phyloP scores from a whole-genome alignment of 1,140 invertebrate species.

The Hycleus cichorii region DNA sequence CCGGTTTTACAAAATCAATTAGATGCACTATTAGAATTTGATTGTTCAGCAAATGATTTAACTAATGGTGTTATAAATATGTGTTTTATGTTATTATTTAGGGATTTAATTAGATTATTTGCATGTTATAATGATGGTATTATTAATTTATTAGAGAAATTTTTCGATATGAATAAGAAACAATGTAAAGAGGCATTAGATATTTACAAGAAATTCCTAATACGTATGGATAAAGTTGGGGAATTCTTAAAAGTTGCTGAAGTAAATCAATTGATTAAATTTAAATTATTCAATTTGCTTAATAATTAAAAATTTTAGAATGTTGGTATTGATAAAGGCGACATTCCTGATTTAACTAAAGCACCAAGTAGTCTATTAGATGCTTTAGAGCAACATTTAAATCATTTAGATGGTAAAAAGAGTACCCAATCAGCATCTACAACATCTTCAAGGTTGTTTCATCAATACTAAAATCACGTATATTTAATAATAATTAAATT shows the following conservation, averaged over 20 bases:
- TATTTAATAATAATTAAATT: too few relatives aligned
- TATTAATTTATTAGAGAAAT: slow-evolving; percentile 98
- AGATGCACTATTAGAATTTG: slow-evolving; percentile 95
- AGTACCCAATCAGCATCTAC: slow-evolving; percentile 68
- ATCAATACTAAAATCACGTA: too few relatives aligned
- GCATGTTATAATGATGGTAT: slow-evolving; percentile 99
- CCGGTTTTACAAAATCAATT: slow-evolving; percentile 93
- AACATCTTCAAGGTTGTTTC: slow-evolving; percentile 41
- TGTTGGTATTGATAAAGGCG: slow-evolving; percentile 98
- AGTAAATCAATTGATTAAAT: slow-evolving; percentile 22
- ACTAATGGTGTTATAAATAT: slow-evolving; percentile 98
- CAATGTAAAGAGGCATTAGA: slow-evolving; percentile 95
- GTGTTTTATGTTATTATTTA: slow-evolving; percentile 97
- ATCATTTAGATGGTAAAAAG: slow-evolving; percentile 79
- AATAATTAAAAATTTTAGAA: slow-evolving; percentile 43
- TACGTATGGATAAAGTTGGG: slow-evolving; percentile 96
- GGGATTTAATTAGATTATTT: slow-evolving; percentile 97
- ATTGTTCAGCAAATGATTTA: slow-evolving; percentile 94
- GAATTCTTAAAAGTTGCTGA: slow-evolving; percentile 96
- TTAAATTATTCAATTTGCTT: too few relatives aligned
- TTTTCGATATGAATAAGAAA: slow-evolving; percentile 99
- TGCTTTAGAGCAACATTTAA: slow-evolving; percentile 94
- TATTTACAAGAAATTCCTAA: slow-evolving; percentile 98
- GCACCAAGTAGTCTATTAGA: slow-evolving; percentile 98
- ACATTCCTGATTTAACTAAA: slow-evolving; percentile 97